Base-by-base conservation (phyloP, 2,113 vertebrate species). In the Pelodiscus sinensis region DNA sequence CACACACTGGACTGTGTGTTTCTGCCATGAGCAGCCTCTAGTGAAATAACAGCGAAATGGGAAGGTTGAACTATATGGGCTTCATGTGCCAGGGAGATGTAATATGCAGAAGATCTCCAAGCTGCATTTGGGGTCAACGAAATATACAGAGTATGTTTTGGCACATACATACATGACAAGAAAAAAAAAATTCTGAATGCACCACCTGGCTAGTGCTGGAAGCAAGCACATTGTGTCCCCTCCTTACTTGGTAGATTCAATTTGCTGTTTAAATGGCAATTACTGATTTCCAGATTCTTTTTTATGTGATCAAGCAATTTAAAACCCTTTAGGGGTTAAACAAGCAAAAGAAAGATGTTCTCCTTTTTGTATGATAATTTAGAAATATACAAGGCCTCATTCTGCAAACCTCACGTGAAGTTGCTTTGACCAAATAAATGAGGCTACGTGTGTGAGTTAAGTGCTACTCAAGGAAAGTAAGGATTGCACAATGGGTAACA, bases 211-310 rank as follows among this genome's bases (percentile, higher is more conserved):
- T 95, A 92, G n/a, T 81, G 88, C 95, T 97, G 9, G 88, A 79
- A 96, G 97, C 85, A 55, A 95, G 94, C 94, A 92, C 85, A 6
- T 75, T 18, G 60, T 71, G 83, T 93, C 90, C 92, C 73, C 81
- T 84, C 65, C 92, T 94, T 24, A 52, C 81, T 87, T 79, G 27
- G 79, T 78, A 71, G 87, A 84, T 86, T 93, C 92, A 1, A 86
- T 92, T 94, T 60, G 8, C 85, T 54, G 86, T 92, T 92, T 93
- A 94, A 92, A 71, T 82, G 80, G 89, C 92, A 93, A 86, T 97
- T 93, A 96, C 93, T 92, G 82, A 92, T 84, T 93, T 25, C 24
- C 13, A 62, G 25, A 62, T 62, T 62, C 58, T 60, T 62, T 62
- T 62, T 62, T 27, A 29, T 60, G 25, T 27, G 58, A 62, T 29